Conservation (phyloP, 2,888 invertebrate genomes). For the Cordilura impudica region DNA sequence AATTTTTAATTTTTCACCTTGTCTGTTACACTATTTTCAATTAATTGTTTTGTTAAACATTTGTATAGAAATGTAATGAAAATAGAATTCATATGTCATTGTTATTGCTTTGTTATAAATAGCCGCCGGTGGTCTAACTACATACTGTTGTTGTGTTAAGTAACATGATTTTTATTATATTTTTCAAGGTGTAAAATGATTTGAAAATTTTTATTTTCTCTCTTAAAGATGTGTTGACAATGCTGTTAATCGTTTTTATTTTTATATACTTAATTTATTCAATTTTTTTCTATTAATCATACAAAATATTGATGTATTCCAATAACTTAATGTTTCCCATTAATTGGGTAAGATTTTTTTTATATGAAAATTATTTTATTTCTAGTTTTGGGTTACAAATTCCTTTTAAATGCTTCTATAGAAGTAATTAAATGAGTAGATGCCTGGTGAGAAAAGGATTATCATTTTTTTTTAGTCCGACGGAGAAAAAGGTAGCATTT, state of each 20-base stretch:
- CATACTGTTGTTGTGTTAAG: conserved; percentile 35
- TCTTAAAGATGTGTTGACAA: conserved; percentile 31
- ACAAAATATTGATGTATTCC: too few species aligned
- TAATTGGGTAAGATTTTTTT: too few species aligned
- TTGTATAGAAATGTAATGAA: conserved; percentile 15
- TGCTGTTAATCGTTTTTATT: conserved; percentile 10
- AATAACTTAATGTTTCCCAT: too few species aligned
- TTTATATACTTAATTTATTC: background rate
- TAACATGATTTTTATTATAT: conserved; percentile 38
- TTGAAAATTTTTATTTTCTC: conserved; percentile 31
- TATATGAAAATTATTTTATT: too few species aligned
- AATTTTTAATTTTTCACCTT: conserved; percentile 23
- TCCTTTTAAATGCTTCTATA: too few species aligned
- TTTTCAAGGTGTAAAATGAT: conserved; percentile 49
- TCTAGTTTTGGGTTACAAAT: too few species aligned
- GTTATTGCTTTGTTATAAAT: conserved; percentile 19
- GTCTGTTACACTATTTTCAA: conserved; percentile 40
- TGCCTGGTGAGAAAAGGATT: too few species aligned
- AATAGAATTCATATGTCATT: conserved; percentile 35
- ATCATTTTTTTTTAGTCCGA: too few species aligned
- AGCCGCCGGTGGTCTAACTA: conserved; percentile 51
- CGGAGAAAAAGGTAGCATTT: too few species aligned
- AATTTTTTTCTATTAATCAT: too few species aligned
- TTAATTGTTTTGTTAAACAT: conserved; percentile 50
- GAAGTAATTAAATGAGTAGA: too few species aligned